phyloP scores from a whole-genome alignment of 1,140 invertebrate species.

The Drosophila pallidifrons region DNA sequence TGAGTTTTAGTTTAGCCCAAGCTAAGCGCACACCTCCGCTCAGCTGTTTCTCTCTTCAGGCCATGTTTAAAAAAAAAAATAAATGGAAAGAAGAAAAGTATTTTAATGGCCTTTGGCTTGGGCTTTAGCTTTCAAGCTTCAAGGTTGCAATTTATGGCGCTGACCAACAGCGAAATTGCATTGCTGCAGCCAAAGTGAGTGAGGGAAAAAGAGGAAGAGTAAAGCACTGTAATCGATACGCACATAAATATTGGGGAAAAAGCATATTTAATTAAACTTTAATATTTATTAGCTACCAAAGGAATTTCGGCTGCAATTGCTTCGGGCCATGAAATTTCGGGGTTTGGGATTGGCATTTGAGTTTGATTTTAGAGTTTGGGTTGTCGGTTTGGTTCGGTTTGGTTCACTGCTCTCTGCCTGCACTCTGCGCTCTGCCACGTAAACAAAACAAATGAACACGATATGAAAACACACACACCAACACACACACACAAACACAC shows the following conservation, averaged over 20 bases:
- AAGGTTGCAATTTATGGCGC: conserved; percentile 80
- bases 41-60: too few species aligned
- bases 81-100: conserved; percentile 35
- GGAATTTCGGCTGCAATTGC: conserved; percentile 71
- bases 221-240: conserved; percentile 57
- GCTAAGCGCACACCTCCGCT: conserved; percentile 4
- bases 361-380: background rate
- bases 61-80: conserved; percentile 18
- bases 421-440: conserved; percentile 23
- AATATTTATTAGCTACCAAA: conserved; percentile 81
- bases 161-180: conserved; percentile 78
- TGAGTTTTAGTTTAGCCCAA: conserved; percentile 77
- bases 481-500: conserved; percentile 19
- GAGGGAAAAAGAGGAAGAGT: too few species aligned
- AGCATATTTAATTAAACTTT: conserved; percentile 83
- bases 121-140: conserved; percentile 58
- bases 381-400: conserved; percentile 6
- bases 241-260: conserved; percentile 77
- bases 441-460: conserved; percentile 62
- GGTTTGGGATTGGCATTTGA: conserved; percentile 17
- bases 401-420: conserved; percentile 30
- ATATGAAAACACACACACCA: conserved; percentile 44
- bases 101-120: conserved; percentile 78
- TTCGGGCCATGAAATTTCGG: conserved; percentile 31
- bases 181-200: conserved; percentile 24